phyloP scores from a whole-genome alignment of 2,113 vertebrate species.

The Mesoclemmys tuberculata region DNA sequence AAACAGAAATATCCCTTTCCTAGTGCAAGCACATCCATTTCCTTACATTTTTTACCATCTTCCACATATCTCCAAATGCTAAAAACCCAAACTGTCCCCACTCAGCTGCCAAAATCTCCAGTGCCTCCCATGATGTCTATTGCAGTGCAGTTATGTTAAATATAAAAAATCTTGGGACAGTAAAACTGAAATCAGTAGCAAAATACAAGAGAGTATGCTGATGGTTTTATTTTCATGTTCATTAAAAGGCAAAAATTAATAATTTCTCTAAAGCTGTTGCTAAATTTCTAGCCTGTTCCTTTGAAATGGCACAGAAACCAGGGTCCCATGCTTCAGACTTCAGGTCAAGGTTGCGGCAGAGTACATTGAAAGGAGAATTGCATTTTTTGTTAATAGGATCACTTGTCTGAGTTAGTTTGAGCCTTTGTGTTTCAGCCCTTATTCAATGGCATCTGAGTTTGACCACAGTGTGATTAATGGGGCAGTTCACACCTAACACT shows the following conservation, averaged over 20 bases:
- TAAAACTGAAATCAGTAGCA: background rate
- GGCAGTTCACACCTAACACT: background rate
- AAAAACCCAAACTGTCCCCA: background rate
- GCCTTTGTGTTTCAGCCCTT: background rate
- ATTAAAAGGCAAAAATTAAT: background rate
- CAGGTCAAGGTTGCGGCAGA: background rate
- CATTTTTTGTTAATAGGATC: background rate
- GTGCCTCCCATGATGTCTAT: too few relatives aligned
- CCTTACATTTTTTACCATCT: background rate
- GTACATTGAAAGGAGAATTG: background rate
- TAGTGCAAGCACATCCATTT: background rate
- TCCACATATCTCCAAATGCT: background rate
- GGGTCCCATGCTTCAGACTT: background rate
- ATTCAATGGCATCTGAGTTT: background rate
- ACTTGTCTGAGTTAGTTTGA: background rate
- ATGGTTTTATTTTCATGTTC: background rate
- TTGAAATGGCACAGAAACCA: background rate
- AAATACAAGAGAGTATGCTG: too few relatives aligned
- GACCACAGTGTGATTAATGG: background rate
- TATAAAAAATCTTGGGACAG: background rate
- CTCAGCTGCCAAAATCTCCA: background rate
- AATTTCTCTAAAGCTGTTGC: background rate
- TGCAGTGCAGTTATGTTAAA: background rate
- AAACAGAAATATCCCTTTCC: background rate
- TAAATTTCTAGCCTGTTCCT: background rate